Evolutionary conservation across 1,140 invertebrate species (phyloP).

Genomic region (Macrobrachium rosenbergii): DNA sequence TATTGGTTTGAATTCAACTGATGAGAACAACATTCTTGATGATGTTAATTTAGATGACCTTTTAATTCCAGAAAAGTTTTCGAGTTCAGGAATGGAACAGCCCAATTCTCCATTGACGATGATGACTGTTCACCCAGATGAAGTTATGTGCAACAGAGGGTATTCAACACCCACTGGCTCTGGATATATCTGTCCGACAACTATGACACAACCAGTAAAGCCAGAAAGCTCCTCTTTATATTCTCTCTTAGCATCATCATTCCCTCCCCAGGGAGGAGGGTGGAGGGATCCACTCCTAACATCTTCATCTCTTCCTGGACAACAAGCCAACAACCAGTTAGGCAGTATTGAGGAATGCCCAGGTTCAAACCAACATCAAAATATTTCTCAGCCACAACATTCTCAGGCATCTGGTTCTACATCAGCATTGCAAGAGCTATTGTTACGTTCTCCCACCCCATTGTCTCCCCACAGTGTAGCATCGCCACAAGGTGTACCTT

Average conservation of each 20-base stretch:
- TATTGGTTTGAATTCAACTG: constrained; percentile 42
- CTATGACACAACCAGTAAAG: constrained; percentile 38
- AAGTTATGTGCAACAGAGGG: constrained; percentile 47
- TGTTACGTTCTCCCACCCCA: constrained; percentile 49
- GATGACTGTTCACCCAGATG: constrained; percentile 62
- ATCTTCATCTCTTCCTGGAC: constrained; percentile 42
- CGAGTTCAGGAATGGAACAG: constrained; percentile 36
- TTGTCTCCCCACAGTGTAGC: constrained; percentile 45
- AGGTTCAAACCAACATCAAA: constrained; percentile 23
- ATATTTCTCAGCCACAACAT: constrained; percentile 28
- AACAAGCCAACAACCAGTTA: constrained; percentile 24
- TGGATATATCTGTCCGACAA: neutral
- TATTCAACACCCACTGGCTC: constrained; percentile 25
- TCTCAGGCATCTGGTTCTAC: constrained; percentile 31
- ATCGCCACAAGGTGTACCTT: constrained; percentile 32
- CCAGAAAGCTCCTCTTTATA: constrained; percentile 48
- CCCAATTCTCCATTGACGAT: constrained; percentile 60
- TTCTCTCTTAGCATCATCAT: constrained; percentile 48
- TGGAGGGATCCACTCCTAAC: constrained; percentile 55
- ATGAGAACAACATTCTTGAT: constrained; percentile 36
- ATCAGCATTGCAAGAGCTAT: constrained; percentile 57
- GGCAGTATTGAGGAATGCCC: constrained; percentile 47
- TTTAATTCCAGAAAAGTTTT: constrained; percentile 45
- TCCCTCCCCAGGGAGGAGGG: constrained; percentile 55
- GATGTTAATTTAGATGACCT: constrained; percentile 52